phyloP scores from a whole-genome alignment of 2,888 invertebrate genomes.

The Epinotia nisella region DNA sequence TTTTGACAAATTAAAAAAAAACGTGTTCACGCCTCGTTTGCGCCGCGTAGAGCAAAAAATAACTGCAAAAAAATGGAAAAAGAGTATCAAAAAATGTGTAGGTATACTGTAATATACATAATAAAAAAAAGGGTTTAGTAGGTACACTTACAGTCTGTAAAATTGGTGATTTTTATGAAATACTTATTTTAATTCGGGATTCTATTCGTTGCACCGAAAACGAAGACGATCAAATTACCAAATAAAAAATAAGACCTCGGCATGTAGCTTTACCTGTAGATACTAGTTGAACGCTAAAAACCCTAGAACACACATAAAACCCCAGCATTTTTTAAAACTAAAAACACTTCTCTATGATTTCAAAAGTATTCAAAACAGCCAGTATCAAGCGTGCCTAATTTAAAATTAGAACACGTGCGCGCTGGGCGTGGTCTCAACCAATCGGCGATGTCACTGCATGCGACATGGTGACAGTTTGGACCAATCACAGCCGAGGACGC shows the following conservation, averaged over 20 bases:
- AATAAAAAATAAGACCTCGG: constrained; percentile 5
- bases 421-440: constrained; percentile 72
- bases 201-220: constrained; percentile 6
- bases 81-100: too few relatives aligned
- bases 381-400: constrained; percentile 48
- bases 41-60: too few relatives aligned
- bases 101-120: too few relatives aligned
- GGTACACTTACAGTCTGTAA: too few relatives aligned
- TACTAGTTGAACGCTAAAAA: constrained; percentile 21
- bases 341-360: constrained; percentile 32
- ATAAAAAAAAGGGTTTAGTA: too few relatives aligned
- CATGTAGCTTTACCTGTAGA: constrained; percentile 11
- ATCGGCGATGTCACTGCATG: constrained; percentile 76
- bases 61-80: too few relatives aligned
- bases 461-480: constrained; percentile 79
- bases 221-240: not conserved
- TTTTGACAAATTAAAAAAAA: too few relatives aligned
- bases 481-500: constrained; percentile 67
- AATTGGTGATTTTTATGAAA: too few relatives aligned
- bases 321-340: constrained; percentile 14
- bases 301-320: not conserved
- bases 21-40: too few relatives aligned
- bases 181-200: too few relatives aligned
- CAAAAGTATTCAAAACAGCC: constrained; percentile 34
- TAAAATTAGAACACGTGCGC: constrained; percentile 53